Evolutionary conservation across 2,113 vertebrate species (phyloP), one percentile per base, ranked within the genome.

Genomic region (Vanacampus margaritifer): DNA sequence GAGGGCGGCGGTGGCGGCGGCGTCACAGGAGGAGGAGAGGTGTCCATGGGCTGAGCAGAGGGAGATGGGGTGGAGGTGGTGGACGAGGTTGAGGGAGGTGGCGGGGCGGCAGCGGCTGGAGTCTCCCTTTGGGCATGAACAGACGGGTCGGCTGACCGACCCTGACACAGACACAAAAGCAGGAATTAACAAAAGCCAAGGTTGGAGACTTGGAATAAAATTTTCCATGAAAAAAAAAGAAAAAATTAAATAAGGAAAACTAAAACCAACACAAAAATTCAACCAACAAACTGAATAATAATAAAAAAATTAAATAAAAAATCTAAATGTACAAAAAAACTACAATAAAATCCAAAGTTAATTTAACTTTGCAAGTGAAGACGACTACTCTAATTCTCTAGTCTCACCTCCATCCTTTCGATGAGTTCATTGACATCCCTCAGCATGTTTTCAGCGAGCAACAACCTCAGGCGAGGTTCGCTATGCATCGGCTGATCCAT

Each of bases 361-460:
- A 3, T 16, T 3, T 43, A 43, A 43, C 11, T 13, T 43, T 51
- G 48, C 48, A 51, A 11, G 2, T 23, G n/a, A 24, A 23, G 13
- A 13, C 12, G 14, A 43, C 4, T 43, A 43, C 0, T 13, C n/a
- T n/a, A 32, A 32, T 32, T 32, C 28, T 32, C 28, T 16, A 5
- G 6, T 35, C 64, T 68, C 68, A 94, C 95, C 93, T 96, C 94
- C 79, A 96, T 92, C 43, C 94, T 91, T 37, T 90, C 87, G 23
- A 97, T 86, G 59, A 95, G 86, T 45, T 92, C 87, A 67, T 92
- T 93, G 45, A 94, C 89, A 32, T 97, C 95, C 65, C 94, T 90
- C 64, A 96, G 90, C 87, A 97, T 91, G 71, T 94, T 94, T 83
- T 96, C 94, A 5, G 94, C 95, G 86, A 96, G 81, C 46, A 95